Conservation (phyloP, 2,797 vertebrate genomes). For the Lophotriccus pileatus region DNA sequence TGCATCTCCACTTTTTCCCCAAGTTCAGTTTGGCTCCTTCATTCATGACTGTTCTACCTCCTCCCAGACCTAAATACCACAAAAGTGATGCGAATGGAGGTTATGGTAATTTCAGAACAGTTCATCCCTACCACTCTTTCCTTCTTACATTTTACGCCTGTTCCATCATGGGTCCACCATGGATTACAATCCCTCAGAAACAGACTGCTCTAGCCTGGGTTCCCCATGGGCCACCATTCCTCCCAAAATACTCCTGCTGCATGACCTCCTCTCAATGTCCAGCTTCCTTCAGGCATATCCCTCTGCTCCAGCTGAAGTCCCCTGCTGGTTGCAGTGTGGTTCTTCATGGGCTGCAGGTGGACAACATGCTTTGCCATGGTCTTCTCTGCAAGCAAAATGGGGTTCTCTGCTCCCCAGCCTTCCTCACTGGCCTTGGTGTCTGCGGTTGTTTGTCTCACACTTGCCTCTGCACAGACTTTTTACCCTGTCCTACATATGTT, state of each 20-base stretch:
- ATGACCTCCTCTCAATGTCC: neutral
- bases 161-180: neutral
- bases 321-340: accelerated
- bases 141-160: neutral
- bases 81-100: neutral
- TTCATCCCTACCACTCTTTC: neutral
- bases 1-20: neutral
- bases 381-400: accelerated
- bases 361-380: accelerated
- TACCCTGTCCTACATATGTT: neutral
- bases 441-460: neutral
- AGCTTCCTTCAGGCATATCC: neutral
- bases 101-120: neutral
- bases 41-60: neutral
- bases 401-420: neutral
- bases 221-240: neutral
- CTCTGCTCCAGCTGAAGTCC: neutral
- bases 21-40: neutral
- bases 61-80: accelerated
- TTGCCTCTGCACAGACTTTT: neutral
- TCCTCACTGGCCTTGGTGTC: neutral
- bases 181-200: neutral
- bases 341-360: no score
- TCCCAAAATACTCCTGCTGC: neutral
- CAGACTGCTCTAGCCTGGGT: neutral